These are phyloP conservation scores for Xiphydria camelus DNA, from an alignment of 2,888 invertebrate genomes.

Conservation along the genomic window DNA sequence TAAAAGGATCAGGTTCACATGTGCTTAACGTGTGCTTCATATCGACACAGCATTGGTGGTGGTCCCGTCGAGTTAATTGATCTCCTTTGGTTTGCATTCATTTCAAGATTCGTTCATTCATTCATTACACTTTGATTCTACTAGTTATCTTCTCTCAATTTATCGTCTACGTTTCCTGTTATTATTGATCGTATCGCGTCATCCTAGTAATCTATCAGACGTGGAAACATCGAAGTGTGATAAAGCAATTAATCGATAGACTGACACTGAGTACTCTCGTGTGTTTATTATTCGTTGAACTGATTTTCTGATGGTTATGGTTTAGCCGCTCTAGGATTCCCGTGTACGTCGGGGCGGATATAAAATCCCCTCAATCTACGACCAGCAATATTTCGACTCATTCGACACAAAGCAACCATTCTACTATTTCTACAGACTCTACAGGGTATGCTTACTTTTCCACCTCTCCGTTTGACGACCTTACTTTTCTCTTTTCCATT, in stretches of 20 bases:
- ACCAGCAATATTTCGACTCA: constrained; percentile 56
- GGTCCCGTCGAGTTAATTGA: constrained; percentile 13
- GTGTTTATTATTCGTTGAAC: too few relatives aligned
- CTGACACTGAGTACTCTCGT: too few relatives aligned
- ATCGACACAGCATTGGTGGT: constrained; percentile 9
- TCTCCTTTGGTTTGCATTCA: constrained; percentile 7
- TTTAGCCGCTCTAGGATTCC: constrained; percentile 74
- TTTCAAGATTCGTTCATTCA: not conserved
- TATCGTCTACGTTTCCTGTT: too few relatives aligned
- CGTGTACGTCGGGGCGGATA: constrained; percentile 68
- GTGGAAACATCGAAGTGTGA: too few relatives aligned
- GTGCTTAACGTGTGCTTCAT: too few relatives aligned
- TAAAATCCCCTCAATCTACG: constrained; percentile 63
- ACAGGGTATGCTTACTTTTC: constrained; percentile 50
- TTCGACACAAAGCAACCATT: constrained; percentile 56
- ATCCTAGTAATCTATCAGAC: too few relatives aligned
- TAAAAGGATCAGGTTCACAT: too few relatives aligned
- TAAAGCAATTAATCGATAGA: too few relatives aligned
- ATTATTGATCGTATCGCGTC: too few relatives aligned
- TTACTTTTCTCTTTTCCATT: not conserved
- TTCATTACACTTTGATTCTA: constrained; percentile 2
- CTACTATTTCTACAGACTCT: constrained; percentile 55
- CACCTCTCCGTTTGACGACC: constrained; percentile 1
- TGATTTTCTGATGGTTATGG: constrained; percentile 62
- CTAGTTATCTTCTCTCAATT: not conserved